A percentile compares a stretch with the other conserved stretches of the same genome.
Evolutionary conservation across 2,797 vertebrate genomes (phyloP).

Genomic region (Erpetoichthys calabaricus): DNA sequence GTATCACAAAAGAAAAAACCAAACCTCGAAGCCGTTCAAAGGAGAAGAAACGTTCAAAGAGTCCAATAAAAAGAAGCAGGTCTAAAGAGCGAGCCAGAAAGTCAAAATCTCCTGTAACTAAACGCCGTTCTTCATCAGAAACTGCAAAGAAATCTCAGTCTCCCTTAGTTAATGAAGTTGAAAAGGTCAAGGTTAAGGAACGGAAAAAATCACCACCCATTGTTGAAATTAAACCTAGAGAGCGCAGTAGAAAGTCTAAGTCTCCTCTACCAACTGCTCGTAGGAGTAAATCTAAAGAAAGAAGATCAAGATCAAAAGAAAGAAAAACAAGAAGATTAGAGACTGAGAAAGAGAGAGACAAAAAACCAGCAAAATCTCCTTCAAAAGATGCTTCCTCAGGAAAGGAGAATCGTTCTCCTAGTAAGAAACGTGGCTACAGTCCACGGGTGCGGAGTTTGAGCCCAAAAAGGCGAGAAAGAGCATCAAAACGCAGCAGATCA

Average conservation of each 20-base stretch:
- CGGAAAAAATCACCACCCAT: constrained; percentile 59
- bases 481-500: constrained; percentile 45
- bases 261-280: constrained; percentile 43
- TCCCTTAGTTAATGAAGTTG: constrained; percentile 42
- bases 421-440: constrained; percentile 60
- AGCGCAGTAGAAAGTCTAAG: constrained; percentile 60
- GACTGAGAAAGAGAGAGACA: constrained; percentile 61
- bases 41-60: constrained; percentile 70
- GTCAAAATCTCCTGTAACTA: constrained; percentile 65
- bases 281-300: constrained; percentile 26
- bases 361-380: constrained; percentile 81
- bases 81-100: constrained; percentile 70
- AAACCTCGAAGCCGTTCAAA: constrained; percentile 72
- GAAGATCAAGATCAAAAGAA: constrained; percentile 64
- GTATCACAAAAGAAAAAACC: constrained; percentile 41
- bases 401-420: constrained; percentile 89
- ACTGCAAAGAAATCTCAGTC: constrained; percentile 52
- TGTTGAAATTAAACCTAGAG: constrained; percentile 65
- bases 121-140: constrained; percentile 53
- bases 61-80: constrained; percentile 58
- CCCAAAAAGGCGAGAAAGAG: constrained; percentile 64
- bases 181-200: constrained; percentile 47
- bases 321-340: constrained; percentile 62
- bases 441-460: constrained; percentile 69
- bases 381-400: constrained; percentile 92